These are phyloP conservation scores for Halocaridina rubra DNA, from an alignment of 2,888 invertebrate species.

Conservation along the genomic window DNA sequence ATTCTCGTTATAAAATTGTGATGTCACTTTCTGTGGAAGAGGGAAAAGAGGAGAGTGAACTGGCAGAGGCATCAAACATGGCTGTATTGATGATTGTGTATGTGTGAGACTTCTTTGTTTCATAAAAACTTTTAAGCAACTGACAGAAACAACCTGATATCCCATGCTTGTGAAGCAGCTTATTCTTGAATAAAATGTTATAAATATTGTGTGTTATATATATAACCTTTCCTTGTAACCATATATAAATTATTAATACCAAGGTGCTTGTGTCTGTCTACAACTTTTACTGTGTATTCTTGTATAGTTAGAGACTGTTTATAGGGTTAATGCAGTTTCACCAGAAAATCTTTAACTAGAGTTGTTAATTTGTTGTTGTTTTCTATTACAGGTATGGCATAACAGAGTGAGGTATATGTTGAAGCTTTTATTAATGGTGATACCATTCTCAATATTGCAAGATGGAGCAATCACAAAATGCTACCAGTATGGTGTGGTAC, in stretches of 20 bases:
- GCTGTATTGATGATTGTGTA: too few relatives aligned
- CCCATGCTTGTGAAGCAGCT: conserved; percentile 52
- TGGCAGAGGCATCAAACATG: too few relatives aligned
- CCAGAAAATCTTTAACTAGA: background rate
- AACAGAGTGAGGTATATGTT: too few relatives aligned
- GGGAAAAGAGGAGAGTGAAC: too few relatives aligned
- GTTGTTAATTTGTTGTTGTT: too few relatives aligned
- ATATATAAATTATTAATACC: background rate
- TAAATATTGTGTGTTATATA: conserved; percentile 21
- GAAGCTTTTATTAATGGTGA: too few relatives aligned
- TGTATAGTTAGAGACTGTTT: background rate
- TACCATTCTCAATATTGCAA: background rate
- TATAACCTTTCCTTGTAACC: background rate
- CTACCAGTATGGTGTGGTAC: conserved; percentile 51
- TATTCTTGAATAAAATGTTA: conserved; percentile 30
- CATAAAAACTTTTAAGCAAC: conserved; percentile 44
- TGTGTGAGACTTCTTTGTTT: conserved; percentile 34
- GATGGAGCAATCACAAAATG: conserved; percentile 37
- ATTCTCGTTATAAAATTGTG: too few relatives aligned
- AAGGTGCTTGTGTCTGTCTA: background rate
- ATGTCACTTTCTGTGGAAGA: too few relatives aligned
- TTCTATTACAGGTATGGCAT: too few relatives aligned
- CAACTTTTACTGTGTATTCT: background rate
- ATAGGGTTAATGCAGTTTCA: background rate
- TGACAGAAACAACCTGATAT: conserved; percentile 54